A percentile compares a stretch with the other conserved stretches of the same genome.
Evolutionary conservation across 2,888 invertebrate genomes (phyloP).

Genomic region (Sminthurides aquaticus): DNA sequence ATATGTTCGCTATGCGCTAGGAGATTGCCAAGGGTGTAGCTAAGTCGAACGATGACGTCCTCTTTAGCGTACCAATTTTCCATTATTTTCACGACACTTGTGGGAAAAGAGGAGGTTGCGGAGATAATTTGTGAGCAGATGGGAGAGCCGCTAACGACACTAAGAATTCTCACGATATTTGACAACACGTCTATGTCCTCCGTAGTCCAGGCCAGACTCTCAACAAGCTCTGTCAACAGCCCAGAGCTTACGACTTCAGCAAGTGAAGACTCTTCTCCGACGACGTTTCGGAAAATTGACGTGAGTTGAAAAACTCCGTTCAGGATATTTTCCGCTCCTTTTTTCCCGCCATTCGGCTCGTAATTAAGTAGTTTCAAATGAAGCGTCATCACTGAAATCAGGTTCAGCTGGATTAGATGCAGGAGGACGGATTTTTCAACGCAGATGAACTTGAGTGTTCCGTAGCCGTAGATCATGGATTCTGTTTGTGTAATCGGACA

Average conservation of each 20-base stretch:
- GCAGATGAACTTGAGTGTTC: conserved; percentile 41
- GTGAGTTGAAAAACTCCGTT: conserved; percentile 42
- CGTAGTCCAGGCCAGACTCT: conserved; percentile 37
- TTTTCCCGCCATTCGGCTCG: background rate
- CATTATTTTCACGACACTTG: conserved; percentile 32
- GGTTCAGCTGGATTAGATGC: conserved; percentile 32
- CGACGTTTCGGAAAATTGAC: conserved; percentile 41
- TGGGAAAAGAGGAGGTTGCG: conserved; percentile 27
- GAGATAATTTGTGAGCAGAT: conserved; percentile 35
- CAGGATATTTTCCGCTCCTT: conserved; percentile 30
- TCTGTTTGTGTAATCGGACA: conserved; percentile 41
- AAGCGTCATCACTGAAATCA: conserved; percentile 36
- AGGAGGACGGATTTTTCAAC: conserved; percentile 32
- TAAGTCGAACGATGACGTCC: conserved; percentile 39
- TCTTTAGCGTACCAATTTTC: conserved; percentile 38
- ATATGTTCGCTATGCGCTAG: conserved; percentile 37
- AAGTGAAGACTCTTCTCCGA: conserved; percentile 38
- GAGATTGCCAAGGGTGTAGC: conserved; percentile 41
- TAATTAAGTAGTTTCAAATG: conserved; percentile 38
- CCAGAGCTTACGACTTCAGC: conserved; percentile 32
- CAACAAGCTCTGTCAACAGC: conserved; percentile 37
- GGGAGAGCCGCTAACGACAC: conserved; percentile 15
- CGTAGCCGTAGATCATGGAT: conserved; percentile 42
- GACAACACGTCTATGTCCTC: conserved; percentile 41
- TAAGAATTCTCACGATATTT: conserved; percentile 40